These are phyloP conservation scores for Hydraecia micacea DNA, from an alignment of 2,888 invertebrate genomes.

Conservation along the genomic window DNA sequence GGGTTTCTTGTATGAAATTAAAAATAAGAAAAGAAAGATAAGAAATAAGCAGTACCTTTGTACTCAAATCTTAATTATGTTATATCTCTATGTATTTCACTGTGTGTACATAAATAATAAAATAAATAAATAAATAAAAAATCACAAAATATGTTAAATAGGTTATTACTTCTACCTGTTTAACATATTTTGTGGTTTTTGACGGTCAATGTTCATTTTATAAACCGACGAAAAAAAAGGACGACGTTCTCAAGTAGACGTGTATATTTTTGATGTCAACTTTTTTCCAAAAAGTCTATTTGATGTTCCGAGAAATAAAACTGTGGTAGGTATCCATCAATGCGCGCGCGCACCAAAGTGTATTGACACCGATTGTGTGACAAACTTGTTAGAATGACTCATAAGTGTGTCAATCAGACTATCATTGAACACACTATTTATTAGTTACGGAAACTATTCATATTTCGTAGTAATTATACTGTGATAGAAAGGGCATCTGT, in stretches of 20 bases:
- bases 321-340: conserved; percentile 33
- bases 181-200: too few relatives aligned
- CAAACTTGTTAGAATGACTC: conserved; percentile 58
- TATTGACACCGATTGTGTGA: conserved; percentile 64
- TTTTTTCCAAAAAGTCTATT: background rate
- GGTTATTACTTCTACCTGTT: too few relatives aligned
- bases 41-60: too few relatives aligned
- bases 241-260: background rate
- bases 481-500: conserved; percentile 41
- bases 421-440: conserved; percentile 46
- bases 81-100: too few relatives aligned
- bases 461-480: conserved; percentile 4
- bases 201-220: background rate
- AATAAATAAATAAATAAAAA: too few relatives aligned
- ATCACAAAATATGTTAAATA: background rate
- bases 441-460: conserved; percentile 43
- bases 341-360: conserved; percentile 49
- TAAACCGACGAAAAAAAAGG: background rate
- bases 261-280: background rate
- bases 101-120: too few relatives aligned
- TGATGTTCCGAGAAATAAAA: conserved; percentile 17
- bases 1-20: background rate
- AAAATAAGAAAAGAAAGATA: too few relatives aligned
- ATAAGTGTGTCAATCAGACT: conserved; percentile 63
- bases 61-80: too few relatives aligned